Percentiles rank a stretch among this genome's conserved stretches.
Evolutionary conservation across 1,140 invertebrate genomes (phyloP).

Genomic region (Triops cancriformis): DNA sequence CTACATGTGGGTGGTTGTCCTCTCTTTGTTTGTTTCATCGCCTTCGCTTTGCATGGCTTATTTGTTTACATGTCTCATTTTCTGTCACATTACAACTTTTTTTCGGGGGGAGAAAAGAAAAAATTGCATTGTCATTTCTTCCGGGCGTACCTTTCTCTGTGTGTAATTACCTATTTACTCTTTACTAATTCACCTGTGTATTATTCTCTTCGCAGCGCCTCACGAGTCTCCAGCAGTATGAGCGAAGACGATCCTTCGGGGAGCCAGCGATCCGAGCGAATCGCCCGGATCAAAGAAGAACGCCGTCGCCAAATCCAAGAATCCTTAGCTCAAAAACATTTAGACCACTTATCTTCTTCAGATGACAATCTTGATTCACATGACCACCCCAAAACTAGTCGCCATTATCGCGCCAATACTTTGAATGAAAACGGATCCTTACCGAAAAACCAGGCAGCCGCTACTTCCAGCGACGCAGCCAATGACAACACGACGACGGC

Average conservation of each 20-base stretch:
- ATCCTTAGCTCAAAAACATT: not conserved
- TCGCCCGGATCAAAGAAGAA: slow-evolving; percentile 57
- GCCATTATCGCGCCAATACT: not conserved
- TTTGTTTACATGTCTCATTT: slow-evolving; percentile 12
- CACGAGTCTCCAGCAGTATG: slow-evolving; percentile 19
- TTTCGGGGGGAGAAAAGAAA: no score
- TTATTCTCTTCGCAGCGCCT: not conserved
- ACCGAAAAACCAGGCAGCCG: not conserved
- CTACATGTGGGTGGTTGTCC: not conserved
- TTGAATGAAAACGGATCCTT: not conserved
- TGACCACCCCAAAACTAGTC: not conserved
- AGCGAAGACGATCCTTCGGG: slow-evolving; percentile 18
- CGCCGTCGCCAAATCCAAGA: slow-evolving; percentile 44
- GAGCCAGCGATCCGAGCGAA: slow-evolving; percentile 45
- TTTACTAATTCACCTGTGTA: not conserved
- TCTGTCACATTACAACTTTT: slow-evolving; percentile 22
- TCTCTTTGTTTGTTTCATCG: slow-evolving; percentile 21
- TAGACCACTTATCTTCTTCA: not conserved
- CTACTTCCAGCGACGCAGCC: not conserved
- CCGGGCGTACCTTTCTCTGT: slow-evolving; percentile 24
- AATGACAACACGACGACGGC: not conserved
- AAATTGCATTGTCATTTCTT: slow-evolving; percentile 33
- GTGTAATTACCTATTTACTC: not conserved
- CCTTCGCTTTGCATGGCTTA: slow-evolving; percentile 19
- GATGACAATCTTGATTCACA: not conserved